Evolutionary conservation across 2,797 vertebrate species (phyloP).

Genomic region (Eupleurogrammus muticus): DNA sequence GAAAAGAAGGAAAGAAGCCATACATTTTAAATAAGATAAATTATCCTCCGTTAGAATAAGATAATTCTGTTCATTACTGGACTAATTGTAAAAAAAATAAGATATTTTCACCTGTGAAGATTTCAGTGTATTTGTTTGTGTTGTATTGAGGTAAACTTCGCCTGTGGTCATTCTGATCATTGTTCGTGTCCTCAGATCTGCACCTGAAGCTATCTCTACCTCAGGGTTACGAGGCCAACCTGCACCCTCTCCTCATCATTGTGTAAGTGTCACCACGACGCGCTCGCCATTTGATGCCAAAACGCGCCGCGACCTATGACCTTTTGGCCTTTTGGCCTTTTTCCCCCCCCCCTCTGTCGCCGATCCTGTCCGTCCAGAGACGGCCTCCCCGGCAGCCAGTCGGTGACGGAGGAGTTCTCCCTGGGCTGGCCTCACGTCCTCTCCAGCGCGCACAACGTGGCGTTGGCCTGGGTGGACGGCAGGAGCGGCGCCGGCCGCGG

Average conservation of each 20-base stretch:
- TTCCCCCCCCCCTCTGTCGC: constrained; percentile 13
- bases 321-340: neutral
- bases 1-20: no score
- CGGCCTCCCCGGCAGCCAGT: constrained; percentile 79
- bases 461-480: constrained; percentile 85
- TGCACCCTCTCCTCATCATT: constrained; percentile 86
- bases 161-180: constrained; percentile 1
- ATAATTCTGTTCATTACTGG: no score
- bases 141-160: constrained; percentile 1
- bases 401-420: constrained; percentile 85
- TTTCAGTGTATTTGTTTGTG: neutral
- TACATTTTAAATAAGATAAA: no score
- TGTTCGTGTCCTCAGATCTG: constrained; percentile 78
- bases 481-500: constrained; percentile 79
- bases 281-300: neutral
- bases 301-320: constrained; percentile 11
- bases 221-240: constrained; percentile 82
- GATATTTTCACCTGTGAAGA: neutral
- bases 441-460: constrained; percentile 80
- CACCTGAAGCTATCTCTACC: constrained; percentile 87
- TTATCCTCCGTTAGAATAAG: no score
- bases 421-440: constrained; percentile 87
- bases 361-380: constrained; percentile 74
- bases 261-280: constrained; percentile 80
- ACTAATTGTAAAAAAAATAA: no score